phyloP scores from a whole-genome alignment of 1,140 invertebrate genomes.

The Orius laevigatus region DNA sequence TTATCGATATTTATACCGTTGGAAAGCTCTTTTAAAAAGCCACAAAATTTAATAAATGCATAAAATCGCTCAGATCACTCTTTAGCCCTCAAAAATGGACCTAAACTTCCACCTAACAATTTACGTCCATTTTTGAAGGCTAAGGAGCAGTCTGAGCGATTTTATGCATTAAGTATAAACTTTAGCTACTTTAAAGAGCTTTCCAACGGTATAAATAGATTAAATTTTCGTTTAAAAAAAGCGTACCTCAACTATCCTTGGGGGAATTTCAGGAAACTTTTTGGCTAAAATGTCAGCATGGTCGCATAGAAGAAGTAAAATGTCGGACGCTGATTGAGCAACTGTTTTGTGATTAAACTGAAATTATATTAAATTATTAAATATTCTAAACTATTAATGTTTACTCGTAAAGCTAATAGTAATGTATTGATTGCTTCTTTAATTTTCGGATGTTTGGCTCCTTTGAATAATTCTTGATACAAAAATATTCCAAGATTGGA shows the following conservation, averaged over 20 bases:
- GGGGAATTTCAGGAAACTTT: constrained; percentile 59
- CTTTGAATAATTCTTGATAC: constrained; percentile 54
- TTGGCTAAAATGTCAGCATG: constrained; percentile 56
- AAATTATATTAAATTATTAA: constrained; percentile 19
- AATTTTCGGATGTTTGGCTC: constrained; percentile 46
- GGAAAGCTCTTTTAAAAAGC: no score
- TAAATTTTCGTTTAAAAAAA: constrained; percentile 3
- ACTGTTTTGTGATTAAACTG: constrained; percentile 71
- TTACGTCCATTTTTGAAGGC: no score
- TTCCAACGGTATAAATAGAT: constrained; percentile 22
- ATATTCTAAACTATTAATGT: constrained; percentile 12
- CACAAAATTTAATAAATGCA: no score
- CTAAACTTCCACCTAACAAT: no score
- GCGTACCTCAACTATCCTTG: constrained; percentile 51
- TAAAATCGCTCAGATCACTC: no score
- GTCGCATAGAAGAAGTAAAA: constrained; percentile 62
- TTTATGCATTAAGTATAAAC: not conserved
- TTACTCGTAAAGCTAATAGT: constrained; percentile 67
- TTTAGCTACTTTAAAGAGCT: constrained; percentile 22
- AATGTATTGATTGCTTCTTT: constrained; percentile 63
- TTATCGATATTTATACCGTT: no score
- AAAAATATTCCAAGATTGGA: constrained; percentile 75
- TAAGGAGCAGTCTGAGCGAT: no score
- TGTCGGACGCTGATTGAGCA: constrained; percentile 74
- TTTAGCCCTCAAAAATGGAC: no score